Conservation (phyloP, 2,888 invertebrate genomes). For the Harpagoxenus sublaevis region DNA sequence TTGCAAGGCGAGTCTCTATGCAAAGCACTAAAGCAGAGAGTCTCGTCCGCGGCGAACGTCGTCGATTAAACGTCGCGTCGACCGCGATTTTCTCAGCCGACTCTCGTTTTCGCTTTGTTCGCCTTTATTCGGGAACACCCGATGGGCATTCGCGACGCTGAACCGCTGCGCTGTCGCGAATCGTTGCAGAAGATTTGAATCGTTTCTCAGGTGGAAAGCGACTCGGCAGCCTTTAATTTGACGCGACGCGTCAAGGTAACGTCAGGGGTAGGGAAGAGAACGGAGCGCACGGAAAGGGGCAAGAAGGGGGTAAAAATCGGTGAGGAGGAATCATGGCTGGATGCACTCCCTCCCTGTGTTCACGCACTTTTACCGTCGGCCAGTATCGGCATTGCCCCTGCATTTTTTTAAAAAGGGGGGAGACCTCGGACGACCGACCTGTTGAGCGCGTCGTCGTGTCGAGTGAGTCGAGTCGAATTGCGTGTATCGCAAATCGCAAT, state of each 20-base stretch:
- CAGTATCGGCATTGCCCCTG: constrained; percentile 71
- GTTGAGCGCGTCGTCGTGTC: constrained; percentile 71
- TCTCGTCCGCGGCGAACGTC: background rate
- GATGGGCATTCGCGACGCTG: background rate
- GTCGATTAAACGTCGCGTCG: background rate
- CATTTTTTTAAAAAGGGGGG: constrained; percentile 73
- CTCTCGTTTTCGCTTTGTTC: background rate
- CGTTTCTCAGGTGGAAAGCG: constrained; percentile 43
- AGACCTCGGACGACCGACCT: constrained; percentile 68
- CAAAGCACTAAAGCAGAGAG: constrained; percentile 19
- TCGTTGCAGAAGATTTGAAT: constrained; percentile 18
- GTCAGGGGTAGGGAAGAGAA: constrained; percentile 64
- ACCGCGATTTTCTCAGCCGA: background rate
- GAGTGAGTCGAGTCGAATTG: constrained; percentile 56
- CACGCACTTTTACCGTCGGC: constrained; percentile 82
- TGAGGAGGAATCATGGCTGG: constrained; percentile 84
- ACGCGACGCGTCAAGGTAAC: constrained; percentile 67
- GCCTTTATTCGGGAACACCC: background rate
- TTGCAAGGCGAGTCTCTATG: constrained; percentile 46
- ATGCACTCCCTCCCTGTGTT: constrained; percentile 84
- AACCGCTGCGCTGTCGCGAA: background rate
- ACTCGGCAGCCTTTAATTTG: constrained; percentile 68
- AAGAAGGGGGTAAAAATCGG: constrained; percentile 85
- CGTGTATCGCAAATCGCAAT: constrained; percentile 35
- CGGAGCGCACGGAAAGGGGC: constrained; percentile 64